These are phyloP conservation scores for Pseudoatta argentina DNA, from an alignment of 1,140 invertebrate genomes.

Conservation along the genomic window DNA sequence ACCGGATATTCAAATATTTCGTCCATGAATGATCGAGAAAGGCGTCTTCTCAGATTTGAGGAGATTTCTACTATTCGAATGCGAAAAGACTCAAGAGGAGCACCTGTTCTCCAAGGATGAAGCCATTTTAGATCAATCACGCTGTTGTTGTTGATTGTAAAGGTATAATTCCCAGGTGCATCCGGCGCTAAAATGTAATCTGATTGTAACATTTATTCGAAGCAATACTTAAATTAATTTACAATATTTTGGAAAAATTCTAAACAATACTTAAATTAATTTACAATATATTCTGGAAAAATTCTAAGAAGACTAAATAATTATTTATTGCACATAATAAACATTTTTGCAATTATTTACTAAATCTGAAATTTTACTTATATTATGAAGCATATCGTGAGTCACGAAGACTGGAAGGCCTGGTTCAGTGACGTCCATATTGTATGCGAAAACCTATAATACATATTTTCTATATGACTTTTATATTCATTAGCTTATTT, in stretches of 20 bases:
- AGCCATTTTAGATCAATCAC: constrained; percentile 63
- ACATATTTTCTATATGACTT: not conserved
- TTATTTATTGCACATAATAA: not conserved
- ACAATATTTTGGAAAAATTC: not conserved
- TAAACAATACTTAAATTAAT: not conserved
- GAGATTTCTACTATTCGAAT: constrained; percentile 24
- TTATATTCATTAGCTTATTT: not conserved
- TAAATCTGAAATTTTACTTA: not conserved
- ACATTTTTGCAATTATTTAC: not conserved
- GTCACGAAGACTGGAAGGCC: not conserved
- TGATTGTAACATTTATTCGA: not conserved
- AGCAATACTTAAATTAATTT: not conserved
- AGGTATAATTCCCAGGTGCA: constrained; percentile 34
- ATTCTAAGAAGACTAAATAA: not conserved
- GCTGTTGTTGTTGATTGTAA: constrained; percentile 11
- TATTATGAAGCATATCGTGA: not conserved
- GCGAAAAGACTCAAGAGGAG: constrained; percentile 46
- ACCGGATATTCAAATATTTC: not conserved
- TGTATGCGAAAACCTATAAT: constrained; percentile 65
- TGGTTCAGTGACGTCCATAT: constrained; percentile 52
- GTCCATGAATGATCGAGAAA: not conserved
- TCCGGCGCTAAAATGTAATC: constrained; percentile 38
- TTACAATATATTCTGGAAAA: not conserved
- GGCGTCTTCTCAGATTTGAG: constrained; percentile 43
- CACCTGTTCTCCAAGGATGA: constrained; percentile 70